Base-by-base conservation (phyloP, 2,113 vertebrate species). In the Nymphicus hollandicus region DNA sequence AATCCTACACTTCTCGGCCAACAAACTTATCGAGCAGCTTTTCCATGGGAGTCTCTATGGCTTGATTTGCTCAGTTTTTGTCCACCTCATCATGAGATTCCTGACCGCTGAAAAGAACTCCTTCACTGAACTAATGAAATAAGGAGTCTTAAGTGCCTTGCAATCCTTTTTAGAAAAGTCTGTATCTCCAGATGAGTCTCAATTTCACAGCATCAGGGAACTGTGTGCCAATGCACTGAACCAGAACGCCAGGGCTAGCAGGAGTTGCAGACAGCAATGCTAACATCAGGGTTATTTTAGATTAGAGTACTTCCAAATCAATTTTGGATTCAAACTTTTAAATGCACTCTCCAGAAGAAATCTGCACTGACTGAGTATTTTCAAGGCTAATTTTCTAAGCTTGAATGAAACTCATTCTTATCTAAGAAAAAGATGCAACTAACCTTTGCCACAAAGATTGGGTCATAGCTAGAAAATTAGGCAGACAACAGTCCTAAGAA, bases 311-410 rank as follows among this genome's bases (percentile, higher is more conserved):
- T 98, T 98, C 97, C 97, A 98, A 98, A 98, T 98, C 98, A 98
- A 97, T 98, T 98, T 98, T 97, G 96, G 98, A 98, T 98, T 98
- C 97, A 97, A 98, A 98, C 97, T 98, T 98, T 97, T 95, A 98
- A 98, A 98, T 97, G 96, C 94, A 82, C 95, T 97, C 95, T 97
- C 97, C 89, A 97, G 94, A 95, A 95, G 85, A 89, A 97, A 96
- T 95, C 95, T 96, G 96, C 95, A 89, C 89, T 78, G 80, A 88
- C 92, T 76, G 78, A 87, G 77, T 91, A 91, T 96, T 97, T 96
- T 94, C 91, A 95, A 95, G 86, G 88, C 94, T 97, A 87, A 96
- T 97, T 97, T 96, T 96, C 92, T 86, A 93, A 91, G 93, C 92
- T 87, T 81, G 69, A 85, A 73, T 91, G 65, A 69, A 96, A 91